Evolutionary conservation across 2,797 vertebrate genomes (phyloP).

Genomic region (Phalloptychus januarius): DNA sequence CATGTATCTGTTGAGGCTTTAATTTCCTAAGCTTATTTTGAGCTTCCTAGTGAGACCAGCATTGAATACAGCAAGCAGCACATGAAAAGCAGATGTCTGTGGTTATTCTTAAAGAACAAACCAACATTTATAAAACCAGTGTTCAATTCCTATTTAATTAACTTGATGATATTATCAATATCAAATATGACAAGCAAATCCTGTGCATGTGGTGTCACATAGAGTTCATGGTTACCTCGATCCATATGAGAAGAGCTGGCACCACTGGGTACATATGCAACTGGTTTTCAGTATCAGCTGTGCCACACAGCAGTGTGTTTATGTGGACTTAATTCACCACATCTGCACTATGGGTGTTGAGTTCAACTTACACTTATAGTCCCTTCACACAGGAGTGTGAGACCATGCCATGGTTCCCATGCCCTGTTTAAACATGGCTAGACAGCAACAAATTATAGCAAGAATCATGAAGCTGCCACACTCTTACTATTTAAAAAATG

Average conservation of each 20-base stretch:
- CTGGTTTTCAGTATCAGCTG: slow-evolving; percentile 3
- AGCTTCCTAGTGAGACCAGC: not conserved
- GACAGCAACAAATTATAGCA: not conserved
- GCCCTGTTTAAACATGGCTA: not conserved
- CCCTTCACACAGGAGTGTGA: not conserved
- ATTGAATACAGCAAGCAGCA: not conserved
- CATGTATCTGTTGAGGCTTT: not conserved
- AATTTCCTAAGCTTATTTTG: not conserved
- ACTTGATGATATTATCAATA: not conserved
- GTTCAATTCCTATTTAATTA: not conserved
- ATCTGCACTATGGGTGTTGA: not conserved
- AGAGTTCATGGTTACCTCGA: not conserved
- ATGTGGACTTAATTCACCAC: slow-evolving; percentile 3
- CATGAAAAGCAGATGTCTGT: not conserved
- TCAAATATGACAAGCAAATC: not conserved
- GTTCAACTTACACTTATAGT: not conserved
- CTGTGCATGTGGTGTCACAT: not conserved
- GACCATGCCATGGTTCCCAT: not conserved
- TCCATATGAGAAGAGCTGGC: not conserved
- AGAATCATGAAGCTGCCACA: not conserved
- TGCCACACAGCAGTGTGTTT: not conserved
- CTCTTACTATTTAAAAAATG: not conserved
- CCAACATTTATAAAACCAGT: not conserved
- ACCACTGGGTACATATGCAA: not conserved
- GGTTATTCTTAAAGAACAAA: not conserved